Base-by-base conservation (phyloP, 2,797 vertebrate genomes). In the Ctenopoma multispine region DNA sequence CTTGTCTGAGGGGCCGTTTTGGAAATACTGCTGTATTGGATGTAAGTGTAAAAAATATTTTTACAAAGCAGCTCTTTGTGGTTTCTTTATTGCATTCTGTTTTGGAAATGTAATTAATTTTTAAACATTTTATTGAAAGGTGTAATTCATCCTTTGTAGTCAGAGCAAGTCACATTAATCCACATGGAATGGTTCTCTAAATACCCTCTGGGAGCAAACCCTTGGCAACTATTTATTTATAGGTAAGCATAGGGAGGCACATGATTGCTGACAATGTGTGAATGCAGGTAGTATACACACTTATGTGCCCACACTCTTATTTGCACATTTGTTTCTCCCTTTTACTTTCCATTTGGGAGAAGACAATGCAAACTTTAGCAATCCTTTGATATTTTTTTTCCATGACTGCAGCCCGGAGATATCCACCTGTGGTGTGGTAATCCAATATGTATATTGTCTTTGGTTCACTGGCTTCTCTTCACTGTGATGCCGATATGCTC, bases 101-200 rank as follows among this genome's bases (percentile, higher is more conserved):
- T 87, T 81, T 67, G 55, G 46, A 82, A 72, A 70, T 83, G 46
- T 69, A 87, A 91, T 90, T 82, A 77, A 85, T 88, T 88, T 92
- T 75, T 63, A 78, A 86, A 86, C 79, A 46, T 64, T 81, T 84
- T 75, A 81, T 87, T 89, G 34, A 78, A 87, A 85, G 49, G 70
- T 85, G 65, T 58, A 81, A 87, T 81, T 72, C 61, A 79, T 79
- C 74, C 67, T 76, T 75, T 68, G 63, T 74, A 69, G 59, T 72
- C 54, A 29, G 41, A 66, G 24, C 61, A 63, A 79, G 58, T 63
- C 49, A 57, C 15, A 29, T 77, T 81, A 49, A 75, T 86, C 51
- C 61, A 47, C 73, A 57, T 81, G 47, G 15, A 8, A 13, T 18
- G 46, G n/a, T 50, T 59, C 66, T 41, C 20, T 63, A 34, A 49